Evolutionary conservation across 2,113 vertebrate species (phyloP).

Genomic region (Oreocharis arfaki): DNA sequence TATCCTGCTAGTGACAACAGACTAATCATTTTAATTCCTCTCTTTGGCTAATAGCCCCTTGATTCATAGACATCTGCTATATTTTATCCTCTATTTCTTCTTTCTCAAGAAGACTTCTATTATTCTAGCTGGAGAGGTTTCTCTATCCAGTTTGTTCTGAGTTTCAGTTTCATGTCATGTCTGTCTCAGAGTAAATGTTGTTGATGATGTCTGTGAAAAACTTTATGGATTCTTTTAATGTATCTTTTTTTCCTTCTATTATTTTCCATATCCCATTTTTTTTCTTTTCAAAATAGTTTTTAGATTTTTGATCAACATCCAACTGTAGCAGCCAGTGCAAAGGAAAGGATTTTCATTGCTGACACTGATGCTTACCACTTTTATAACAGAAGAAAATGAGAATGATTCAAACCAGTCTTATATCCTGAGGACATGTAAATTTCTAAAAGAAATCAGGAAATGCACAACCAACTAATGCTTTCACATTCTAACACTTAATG

Average conservation of each 20-base stretch:
- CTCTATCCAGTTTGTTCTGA: not conserved
- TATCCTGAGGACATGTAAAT: not conserved
- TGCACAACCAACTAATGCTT: not conserved
- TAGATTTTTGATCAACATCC: not conserved
- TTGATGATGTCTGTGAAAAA: not conserved
- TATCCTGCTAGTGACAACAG: constrained; percentile 21
- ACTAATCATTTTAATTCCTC: constrained; percentile 42
- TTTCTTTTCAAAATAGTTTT: not conserved
- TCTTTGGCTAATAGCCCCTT: constrained; percentile 31
- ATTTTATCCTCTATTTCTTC: not conserved
- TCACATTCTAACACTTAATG: not conserved
- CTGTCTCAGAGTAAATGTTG: not conserved
- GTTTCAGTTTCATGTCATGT: not conserved
- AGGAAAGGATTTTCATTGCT: not conserved
- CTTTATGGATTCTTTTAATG: not conserved
- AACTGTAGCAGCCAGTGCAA: not conserved
- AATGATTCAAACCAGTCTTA: not conserved
- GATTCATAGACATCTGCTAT: constrained; percentile 28
- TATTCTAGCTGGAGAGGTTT: not conserved
- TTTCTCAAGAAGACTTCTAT: not conserved
- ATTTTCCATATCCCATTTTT: not conserved
- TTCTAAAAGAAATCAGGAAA: not conserved
- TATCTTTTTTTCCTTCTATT: not conserved
- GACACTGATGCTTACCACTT: not conserved
- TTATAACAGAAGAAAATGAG: not conserved